A percentile compares a stretch with the other conserved stretches of the same genome.
Conservation (phyloP, 2,888 invertebrate species). For the Calameuta filiformis region DNA sequence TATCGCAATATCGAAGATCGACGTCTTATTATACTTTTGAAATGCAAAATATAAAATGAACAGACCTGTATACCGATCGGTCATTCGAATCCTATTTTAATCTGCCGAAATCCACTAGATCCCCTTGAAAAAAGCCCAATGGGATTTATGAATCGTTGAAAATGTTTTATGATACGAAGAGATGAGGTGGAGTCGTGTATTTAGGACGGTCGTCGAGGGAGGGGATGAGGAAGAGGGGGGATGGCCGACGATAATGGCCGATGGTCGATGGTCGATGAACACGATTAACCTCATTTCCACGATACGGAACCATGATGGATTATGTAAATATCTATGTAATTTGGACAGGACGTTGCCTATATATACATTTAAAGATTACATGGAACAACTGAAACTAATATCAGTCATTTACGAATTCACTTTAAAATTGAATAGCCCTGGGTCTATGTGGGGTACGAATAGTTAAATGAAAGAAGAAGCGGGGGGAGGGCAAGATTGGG, state of each 20-base stretch:
- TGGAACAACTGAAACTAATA: not conserved
- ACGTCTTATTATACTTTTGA: too few species aligned
- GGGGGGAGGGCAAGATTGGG: too few species aligned
- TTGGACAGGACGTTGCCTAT: not conserved
- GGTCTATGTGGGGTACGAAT: too few species aligned
- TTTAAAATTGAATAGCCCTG: too few species aligned
- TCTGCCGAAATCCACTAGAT: too few species aligned
- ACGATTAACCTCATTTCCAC: constrained; percentile 8
- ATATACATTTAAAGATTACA: not conserved
- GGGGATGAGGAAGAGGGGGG: not conserved
- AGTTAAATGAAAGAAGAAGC: too few species aligned
- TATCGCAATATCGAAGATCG: too few species aligned
- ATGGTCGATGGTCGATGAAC: not conserved
- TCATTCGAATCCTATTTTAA: too few species aligned
- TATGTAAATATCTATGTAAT: constrained; percentile 14
- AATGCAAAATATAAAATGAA: too few species aligned
- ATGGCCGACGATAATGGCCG: not conserved
- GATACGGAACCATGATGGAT: constrained; percentile 19
- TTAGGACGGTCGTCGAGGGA: not conserved
- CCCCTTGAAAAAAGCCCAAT: not conserved
- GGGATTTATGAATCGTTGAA: constrained; percentile 12
- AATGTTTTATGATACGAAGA: constrained; percentile 4
- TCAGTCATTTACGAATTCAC: too few species aligned
- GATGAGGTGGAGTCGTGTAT: constrained; percentile 3
- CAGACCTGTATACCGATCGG: too few species aligned